Conservation (phyloP, 2,797 vertebrate genomes). For the Eulemur coronatus region DNA sequence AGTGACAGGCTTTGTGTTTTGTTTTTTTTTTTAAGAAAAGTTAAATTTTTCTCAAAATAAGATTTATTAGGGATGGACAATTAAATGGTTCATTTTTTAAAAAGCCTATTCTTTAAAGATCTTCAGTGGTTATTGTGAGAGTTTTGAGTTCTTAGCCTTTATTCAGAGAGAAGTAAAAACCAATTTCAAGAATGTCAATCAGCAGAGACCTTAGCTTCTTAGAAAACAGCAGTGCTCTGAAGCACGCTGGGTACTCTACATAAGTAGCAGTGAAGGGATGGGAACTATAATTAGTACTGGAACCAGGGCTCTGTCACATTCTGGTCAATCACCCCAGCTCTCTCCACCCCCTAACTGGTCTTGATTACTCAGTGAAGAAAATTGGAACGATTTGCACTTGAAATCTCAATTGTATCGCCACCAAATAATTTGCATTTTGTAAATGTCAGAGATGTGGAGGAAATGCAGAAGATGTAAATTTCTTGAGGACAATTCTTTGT, state of each 20-base stretch:
- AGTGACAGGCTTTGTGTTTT: background rate
- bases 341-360: background rate
- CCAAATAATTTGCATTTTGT: background rate
- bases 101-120: conserved; percentile 34
- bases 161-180: conserved; percentile 32
- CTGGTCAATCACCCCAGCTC: background rate
- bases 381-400: background rate
- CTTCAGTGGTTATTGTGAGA: background rate
- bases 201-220: background rate
- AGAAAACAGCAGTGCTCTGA: background rate
- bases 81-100: background rate
- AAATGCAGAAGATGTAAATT: conserved; percentile 5
- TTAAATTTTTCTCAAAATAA: conserved; percentile 40
- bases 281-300: background rate
- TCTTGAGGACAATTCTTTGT: background rate
- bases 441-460: background rate
- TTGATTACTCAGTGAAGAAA: background rate
- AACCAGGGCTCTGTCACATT: background rate
- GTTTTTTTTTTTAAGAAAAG: conserved; percentile 28
- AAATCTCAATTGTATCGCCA: background rate
- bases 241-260: background rate
- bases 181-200: background rate
- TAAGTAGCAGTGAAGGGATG: background rate
- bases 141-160: conserved; percentile 38
- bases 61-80: conserved; percentile 37